Evolutionary conservation across 2,797 vertebrate species (phyloP).

Genomic region (Lateolabrax maculatus): DNA sequence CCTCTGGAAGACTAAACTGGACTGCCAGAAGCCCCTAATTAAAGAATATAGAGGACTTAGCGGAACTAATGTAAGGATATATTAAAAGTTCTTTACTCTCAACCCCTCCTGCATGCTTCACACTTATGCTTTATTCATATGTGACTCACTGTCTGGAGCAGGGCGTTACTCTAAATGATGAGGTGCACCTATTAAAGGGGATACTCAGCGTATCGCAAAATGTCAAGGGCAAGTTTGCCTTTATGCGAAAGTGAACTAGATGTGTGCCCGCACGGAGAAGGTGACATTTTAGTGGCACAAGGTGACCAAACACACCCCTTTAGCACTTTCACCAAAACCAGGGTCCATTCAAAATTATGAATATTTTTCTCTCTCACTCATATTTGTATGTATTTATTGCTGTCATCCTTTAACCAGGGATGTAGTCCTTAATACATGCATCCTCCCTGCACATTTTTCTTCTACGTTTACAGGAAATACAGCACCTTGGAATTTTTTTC

Average conservation of each 20-base stretch:
- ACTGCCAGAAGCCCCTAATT: neutral
- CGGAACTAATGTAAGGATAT: neutral
- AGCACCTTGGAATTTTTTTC: neutral
- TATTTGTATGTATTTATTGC: neutral
- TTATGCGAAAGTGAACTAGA: slow-evolving; percentile 52
- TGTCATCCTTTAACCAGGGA: slow-evolving; percentile 11
- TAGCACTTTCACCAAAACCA: slow-evolving; percentile 27
- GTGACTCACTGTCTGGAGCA: slow-evolving; percentile 37
- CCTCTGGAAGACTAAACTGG: neutral
- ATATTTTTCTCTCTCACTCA: neutral
- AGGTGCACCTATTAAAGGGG: slow-evolving; percentile 59
- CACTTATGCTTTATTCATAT: slow-evolving; percentile 30
- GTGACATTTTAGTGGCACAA: slow-evolving; percentile 56
- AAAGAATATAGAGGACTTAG: neutral
- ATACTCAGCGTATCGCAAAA: slow-evolving; percentile 58
- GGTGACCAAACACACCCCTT: slow-evolving; percentile 30
- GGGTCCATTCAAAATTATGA: neutral
- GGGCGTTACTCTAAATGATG: slow-evolving; percentile 53
- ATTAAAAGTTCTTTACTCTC: slow-evolving; percentile 12
- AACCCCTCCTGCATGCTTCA: neutral
- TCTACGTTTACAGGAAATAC: neutral
- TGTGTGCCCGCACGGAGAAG: slow-evolving; percentile 24
- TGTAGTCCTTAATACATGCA: neutral
- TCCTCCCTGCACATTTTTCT: neutral
- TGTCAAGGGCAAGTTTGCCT: slow-evolving; percentile 69